Conservation (phyloP, 2,888 invertebrate genomes). For the Cyclophora albipunctata region DNA sequence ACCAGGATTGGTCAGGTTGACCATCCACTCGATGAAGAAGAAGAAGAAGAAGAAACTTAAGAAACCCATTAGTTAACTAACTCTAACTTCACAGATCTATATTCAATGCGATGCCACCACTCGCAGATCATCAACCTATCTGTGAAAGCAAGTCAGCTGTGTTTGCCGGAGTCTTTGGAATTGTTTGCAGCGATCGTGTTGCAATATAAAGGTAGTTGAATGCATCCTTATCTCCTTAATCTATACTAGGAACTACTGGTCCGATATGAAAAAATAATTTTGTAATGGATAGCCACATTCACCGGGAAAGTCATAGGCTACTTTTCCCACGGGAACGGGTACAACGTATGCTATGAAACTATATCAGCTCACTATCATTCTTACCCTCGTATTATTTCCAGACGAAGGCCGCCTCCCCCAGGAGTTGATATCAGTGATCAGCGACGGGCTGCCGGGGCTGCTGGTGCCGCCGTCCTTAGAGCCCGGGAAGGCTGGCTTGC, state of each 20-base stretch:
- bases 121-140: constrained; percentile 46
- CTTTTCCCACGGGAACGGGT: no score
- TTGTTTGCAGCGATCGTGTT: constrained; percentile 58
- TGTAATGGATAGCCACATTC: no score
- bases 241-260: no score
- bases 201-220: constrained; percentile 54
- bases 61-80: no score
- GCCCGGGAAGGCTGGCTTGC: constrained; percentile 59
- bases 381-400: constrained; percentile 15
- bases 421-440: constrained; percentile 50
- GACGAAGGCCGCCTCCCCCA: constrained; percentile 61
- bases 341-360: no score
- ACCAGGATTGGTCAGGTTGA: no score
- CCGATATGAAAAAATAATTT: no score
- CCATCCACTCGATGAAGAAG: no score
- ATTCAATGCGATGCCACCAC: constrained; percentile 51
- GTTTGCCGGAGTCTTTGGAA: constrained; percentile 54
- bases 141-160: constrained; percentile 50
- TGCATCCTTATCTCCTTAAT: no score
- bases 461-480: constrained; percentile 59
- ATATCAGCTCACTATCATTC: no score
- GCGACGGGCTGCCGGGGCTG: constrained; percentile 51
- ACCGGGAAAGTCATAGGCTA: no score
- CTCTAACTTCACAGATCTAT: constrained; percentile 42
- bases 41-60: no score